Evolutionary conservation across 2,888 invertebrate genomes (phyloP).

Genomic region (Sarcophaga variegata): DNA sequence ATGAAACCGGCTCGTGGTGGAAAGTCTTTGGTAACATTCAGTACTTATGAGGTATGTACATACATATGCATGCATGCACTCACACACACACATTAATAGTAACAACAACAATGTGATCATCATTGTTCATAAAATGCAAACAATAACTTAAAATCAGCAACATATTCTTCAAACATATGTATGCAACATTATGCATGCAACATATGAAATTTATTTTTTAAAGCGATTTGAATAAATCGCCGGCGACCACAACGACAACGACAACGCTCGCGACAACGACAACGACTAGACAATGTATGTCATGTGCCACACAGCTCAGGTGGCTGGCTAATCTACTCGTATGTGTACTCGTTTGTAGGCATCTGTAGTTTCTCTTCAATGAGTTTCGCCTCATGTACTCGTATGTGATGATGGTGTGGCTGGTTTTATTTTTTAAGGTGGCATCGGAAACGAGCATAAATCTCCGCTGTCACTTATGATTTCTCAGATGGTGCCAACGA

Average conservation of each 20-base stretch:
- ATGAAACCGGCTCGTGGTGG: constrained; percentile 75
- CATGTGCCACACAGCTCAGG: neutral
- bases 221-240: no score
- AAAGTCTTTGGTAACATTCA: constrained; percentile 77
- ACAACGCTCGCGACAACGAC: neutral
- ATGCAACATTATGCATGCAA: neutral
- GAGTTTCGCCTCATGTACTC: neutral
- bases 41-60: constrained; percentile 76
- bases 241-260: no score
- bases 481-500: neutral
- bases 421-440: neutral
- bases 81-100: neutral
- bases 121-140: neutral
- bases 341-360: neutral
- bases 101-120: constrained; percentile 36
- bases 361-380: neutral
- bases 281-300: neutral
- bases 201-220: neutral
- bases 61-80: constrained; percentile 14
- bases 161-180: constrained; percentile 1
- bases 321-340: neutral
- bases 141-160: constrained; percentile 29
- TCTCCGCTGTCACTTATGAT: neutral
- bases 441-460: neutral
- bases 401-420: neutral